Base-by-base conservation (phyloP, 2,797 vertebrate genomes). In the Distichodus sexfasciatus region DNA sequence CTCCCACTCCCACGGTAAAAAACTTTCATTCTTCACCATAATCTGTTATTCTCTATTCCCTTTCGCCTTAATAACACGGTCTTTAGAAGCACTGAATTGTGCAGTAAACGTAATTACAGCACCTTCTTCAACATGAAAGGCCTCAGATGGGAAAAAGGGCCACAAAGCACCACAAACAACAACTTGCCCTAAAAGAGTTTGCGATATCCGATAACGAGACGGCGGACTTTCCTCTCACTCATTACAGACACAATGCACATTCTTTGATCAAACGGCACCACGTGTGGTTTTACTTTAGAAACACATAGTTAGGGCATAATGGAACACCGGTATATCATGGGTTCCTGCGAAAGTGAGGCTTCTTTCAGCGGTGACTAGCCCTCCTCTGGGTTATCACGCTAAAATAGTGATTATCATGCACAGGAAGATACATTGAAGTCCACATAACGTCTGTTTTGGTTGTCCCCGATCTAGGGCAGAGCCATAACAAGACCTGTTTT, bases 101-200 rank as follows among this genome's bases (percentile, higher is more conserved):
- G n/a, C n/a, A 7, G 29, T 40, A 28, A 50, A 64, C 68, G 58
- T 64, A 58, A 72, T 68, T 58, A 64, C 68, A 40, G 31, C 17
- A 19, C 28, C 62, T 26, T 17, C 35, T 44, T 26, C 28, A 6
- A 21, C 38, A 17, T 44, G 40, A 68, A 72, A 58, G 57, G 54
- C 3, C 21, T 19, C n/a, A 26, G 57, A 63, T 38, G 9, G 33
- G 61, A 43, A 28, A 35, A 11, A 17, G n/a, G n/a, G 36, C 26
- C 11, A 11, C 41, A 28, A 62, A 19, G 35, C 26, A 48, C 31
- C 3, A 2, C 44, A 51, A 24, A 51, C 36, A 69, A 43, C 51
- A 43, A 62, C 53, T 69, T 69, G 29, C 54, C 43, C 11, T 43
- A 17, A 31, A 23, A 38, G 44, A 62, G 17, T 36, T 41, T 12